phyloP scores from a whole-genome alignment of 2,113 vertebrate genomes.

The Lontra canadensis region DNA sequence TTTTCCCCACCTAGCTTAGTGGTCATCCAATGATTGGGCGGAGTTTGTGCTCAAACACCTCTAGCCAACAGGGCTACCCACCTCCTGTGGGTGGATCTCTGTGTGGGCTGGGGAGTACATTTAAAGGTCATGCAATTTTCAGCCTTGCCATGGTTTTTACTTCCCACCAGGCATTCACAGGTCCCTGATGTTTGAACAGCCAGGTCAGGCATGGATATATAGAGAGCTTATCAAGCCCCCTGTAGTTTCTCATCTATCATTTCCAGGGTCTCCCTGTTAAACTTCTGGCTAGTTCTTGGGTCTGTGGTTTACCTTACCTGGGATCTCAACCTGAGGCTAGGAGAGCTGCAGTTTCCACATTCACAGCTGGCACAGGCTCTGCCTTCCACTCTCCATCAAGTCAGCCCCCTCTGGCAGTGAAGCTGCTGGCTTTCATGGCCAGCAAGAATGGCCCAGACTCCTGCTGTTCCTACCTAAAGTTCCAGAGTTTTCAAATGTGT shows the following conservation, averaged over 20 bases:
- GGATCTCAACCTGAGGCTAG: not conserved
- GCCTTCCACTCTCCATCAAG: not conserved
- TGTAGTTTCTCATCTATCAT: not conserved
- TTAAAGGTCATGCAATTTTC: not conserved
- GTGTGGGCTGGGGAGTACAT: not conserved
- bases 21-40: not conserved
- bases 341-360: not conserved
- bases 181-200: not conserved
- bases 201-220: not conserved
- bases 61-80: not conserved
- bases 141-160: not conserved
- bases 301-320: not conserved
- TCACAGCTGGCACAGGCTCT: too few species aligned
- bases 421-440: not conserved
- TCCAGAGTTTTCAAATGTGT: conserved; percentile 37
- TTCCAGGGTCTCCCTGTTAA: not conserved
- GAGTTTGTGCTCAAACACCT: not conserved
- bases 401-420: not conserved
- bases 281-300: not conserved
- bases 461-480: not conserved
- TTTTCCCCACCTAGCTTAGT: too few species aligned
- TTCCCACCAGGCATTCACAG: not conserved
- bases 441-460: not conserved
- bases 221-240: not conserved
- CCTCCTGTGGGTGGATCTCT: not conserved